Conservation (phyloP, 2,888 invertebrate genomes). For the Bedellia somnulentella region DNA sequence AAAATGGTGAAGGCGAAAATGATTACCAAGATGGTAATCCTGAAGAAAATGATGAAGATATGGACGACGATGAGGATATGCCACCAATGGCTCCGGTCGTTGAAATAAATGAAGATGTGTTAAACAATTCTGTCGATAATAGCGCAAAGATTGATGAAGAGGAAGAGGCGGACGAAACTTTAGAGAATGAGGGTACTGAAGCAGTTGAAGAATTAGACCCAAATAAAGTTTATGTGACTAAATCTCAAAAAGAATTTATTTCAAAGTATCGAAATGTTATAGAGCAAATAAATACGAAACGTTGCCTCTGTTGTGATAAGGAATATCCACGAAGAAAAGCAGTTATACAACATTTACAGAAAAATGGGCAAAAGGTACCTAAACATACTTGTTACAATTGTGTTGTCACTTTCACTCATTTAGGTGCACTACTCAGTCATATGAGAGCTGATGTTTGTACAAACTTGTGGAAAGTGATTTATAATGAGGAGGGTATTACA, state of each 20-base stretch:
- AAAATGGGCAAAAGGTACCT: constrained; percentile 59
- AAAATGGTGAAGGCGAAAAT: neutral
- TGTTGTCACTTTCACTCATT: constrained; percentile 58
- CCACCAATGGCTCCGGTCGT: constrained; percentile 37
- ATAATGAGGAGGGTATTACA: constrained; percentile 48
- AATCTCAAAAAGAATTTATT: constrained; percentile 47
- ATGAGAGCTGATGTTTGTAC: constrained; percentile 54
- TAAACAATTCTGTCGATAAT: constrained; percentile 22
- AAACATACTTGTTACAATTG: constrained; percentile 66
- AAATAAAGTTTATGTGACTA: constrained; percentile 40
- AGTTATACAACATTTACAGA: constrained; percentile 55
- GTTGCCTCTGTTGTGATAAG: constrained; percentile 47
- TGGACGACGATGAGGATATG: constrained; percentile 37
- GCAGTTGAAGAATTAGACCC: constrained; percentile 25
- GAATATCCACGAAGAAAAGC: constrained; percentile 52
- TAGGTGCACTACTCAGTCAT: constrained; percentile 52
- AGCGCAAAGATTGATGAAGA: constrained; percentile 36
- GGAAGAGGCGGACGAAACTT: constrained; percentile 21
- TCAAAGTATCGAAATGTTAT: constrained; percentile 44
- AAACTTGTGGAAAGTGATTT: constrained; percentile 52
- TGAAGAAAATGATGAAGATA: constrained; percentile 20
- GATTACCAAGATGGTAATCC: constrained; percentile 18
- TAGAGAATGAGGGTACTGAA: constrained; percentile 17
- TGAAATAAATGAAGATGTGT: constrained; percentile 49
- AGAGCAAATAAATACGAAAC: constrained; percentile 50